Evolutionary conservation across 2,797 vertebrate species (phyloP).

Genomic region (Steatocranus sp.): DNA sequence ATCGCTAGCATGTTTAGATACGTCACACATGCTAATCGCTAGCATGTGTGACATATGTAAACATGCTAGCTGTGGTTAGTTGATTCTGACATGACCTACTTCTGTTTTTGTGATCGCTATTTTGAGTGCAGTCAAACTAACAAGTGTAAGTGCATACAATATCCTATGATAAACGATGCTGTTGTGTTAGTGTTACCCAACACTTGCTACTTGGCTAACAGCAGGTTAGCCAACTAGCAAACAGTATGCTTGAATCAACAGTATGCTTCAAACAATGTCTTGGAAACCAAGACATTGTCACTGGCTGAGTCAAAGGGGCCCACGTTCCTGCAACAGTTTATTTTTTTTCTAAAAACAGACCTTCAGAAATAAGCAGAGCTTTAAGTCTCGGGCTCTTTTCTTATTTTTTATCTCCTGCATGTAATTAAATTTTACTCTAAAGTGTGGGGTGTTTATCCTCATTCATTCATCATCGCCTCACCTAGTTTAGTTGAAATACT

Average conservation of each 20-base stretch:
- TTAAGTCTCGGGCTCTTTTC: background rate
- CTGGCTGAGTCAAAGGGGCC: background rate
- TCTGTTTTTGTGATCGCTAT: background rate
- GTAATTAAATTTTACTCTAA: background rate
- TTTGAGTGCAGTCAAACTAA: background rate
- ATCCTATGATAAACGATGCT: background rate
- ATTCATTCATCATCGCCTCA: background rate
- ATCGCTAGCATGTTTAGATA: background rate
- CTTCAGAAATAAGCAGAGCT: background rate
- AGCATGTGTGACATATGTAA: background rate
- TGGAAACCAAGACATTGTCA: background rate
- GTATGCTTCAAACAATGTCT: background rate
- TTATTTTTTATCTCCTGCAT: background rate
- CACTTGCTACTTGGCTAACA: background rate
- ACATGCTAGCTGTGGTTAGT: background rate
- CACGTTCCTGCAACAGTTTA: background rate
- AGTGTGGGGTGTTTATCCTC: background rate
- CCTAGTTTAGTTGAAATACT: background rate
- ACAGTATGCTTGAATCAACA: background rate
- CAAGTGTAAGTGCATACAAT: background rate
- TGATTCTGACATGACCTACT: background rate
- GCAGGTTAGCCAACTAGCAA: background rate
- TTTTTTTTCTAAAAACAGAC: background rate
- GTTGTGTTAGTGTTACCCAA: background rate
- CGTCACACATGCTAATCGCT: background rate